Evolutionary conservation across 2,888 invertebrate species (phyloP).

Genomic region (Herminia tarsipennalis): DNA sequence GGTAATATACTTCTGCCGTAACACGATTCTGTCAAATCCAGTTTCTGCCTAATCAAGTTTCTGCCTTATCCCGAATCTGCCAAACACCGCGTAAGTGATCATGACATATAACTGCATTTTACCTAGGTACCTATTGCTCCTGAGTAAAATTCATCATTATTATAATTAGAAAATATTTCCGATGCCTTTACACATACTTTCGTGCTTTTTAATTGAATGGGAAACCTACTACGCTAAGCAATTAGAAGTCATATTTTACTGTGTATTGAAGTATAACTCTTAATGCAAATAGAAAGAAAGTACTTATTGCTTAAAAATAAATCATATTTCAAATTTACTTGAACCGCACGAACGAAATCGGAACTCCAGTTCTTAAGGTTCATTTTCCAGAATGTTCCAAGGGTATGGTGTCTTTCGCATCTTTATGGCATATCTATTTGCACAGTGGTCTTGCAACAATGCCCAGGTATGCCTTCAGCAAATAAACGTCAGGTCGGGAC

Average conservation of each 20-base stretch:
- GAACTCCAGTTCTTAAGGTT: slow-evolving; percentile 7
- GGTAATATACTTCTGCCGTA: too few species aligned
- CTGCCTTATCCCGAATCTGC: too few species aligned
- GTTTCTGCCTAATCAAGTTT: too few species aligned
- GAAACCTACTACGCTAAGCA: too few species aligned
- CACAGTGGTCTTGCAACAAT: slow-evolving; percentile 66
- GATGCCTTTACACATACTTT: too few species aligned
- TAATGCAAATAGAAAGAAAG: slow-evolving; percentile 30
- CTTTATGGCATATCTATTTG: slow-evolving; percentile 57
- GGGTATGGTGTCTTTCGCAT: slow-evolving; percentile 40
- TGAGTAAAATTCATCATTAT: background rate
- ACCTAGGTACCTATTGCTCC: too few species aligned
- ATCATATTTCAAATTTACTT: slow-evolving; percentile 28
- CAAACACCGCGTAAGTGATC: too few species aligned
- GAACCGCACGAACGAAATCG: slow-evolving; percentile 16
- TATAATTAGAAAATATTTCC: background rate
- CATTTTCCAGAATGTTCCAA: slow-evolving; percentile 17
- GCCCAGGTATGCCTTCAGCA: slow-evolving; percentile 64
- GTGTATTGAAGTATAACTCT: background rate
- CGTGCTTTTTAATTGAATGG: too few species aligned
- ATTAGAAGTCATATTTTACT: background rate
- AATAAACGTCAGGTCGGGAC: slow-evolving; percentile 52
- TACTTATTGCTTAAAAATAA: slow-evolving; percentile 22
- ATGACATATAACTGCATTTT: too few species aligned
- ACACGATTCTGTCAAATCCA: too few species aligned